Conservation (phyloP, 1,140 invertebrate species). For the Caenorhabditis briggsae region DNA sequence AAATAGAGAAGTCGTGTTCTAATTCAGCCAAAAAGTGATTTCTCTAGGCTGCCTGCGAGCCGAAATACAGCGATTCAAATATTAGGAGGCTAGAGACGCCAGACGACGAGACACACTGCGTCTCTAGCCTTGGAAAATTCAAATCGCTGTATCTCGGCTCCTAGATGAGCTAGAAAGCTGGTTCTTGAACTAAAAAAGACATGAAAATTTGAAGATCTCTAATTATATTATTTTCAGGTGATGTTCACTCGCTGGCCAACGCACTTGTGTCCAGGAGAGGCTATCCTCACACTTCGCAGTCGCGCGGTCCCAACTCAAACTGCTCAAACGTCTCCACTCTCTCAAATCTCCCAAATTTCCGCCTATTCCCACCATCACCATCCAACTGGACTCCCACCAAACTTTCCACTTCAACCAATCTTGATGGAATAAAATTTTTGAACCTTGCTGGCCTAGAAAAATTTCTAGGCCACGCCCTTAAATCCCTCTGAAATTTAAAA, state of each 20-base stretch:
- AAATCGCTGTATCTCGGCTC: too few species aligned
- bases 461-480: not conserved
- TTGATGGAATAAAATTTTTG: conserved; percentile 23
- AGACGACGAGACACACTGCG: too few species aligned
- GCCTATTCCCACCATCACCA: not conserved
- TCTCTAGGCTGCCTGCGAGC: too few species aligned
- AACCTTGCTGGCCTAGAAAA: not conserved
- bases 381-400: not conserved
- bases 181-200: too few species aligned
- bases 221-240: conserved; percentile 60
- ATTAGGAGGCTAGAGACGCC: too few species aligned
- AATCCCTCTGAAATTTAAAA: not conserved
- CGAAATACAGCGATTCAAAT: too few species aligned
- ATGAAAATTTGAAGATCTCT: too few species aligned
- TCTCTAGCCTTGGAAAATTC: too few species aligned
- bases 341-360: not conserved
- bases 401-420: conserved; percentile 28
- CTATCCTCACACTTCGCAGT: conserved; percentile 48
- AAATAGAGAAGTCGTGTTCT: too few species aligned
- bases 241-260: conserved; percentile 57
- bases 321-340: conserved; percentile 35
- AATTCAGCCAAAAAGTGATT: too few species aligned
- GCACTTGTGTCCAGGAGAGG: conserved; percentile 38
- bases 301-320: not conserved
- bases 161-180: not conserved